phyloP scores from a whole-genome alignment of 2,797 vertebrate species.

The Danio jaintianensis region DNA sequence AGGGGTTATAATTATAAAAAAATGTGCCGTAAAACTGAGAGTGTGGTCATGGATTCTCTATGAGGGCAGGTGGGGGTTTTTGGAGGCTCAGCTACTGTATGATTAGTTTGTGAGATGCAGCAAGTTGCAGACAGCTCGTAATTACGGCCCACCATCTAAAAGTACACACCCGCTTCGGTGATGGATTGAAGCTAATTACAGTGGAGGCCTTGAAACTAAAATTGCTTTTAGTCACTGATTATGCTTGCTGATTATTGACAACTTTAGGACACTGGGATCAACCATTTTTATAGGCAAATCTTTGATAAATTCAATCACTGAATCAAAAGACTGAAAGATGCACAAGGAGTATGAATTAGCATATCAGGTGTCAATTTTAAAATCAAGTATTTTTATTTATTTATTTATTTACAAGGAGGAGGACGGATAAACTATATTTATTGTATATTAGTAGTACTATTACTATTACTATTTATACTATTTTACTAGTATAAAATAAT shows the following conservation, averaged over 20 bases:
- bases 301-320: not conserved
- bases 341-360: conserved; percentile 3
- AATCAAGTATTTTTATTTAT: not conserved
- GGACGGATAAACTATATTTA: not conserved
- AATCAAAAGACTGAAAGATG: conserved; percentile 10
- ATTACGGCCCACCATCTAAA: conserved; percentile 46
- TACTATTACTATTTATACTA: too few species aligned
- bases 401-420: not conserved
- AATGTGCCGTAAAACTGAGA: conserved; percentile 7
- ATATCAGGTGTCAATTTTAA: conserved; percentile 4
- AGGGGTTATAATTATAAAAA: conserved; percentile 16
- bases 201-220: conserved; percentile 50
- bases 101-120: conserved; percentile 43
- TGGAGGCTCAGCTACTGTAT: conserved; percentile 2
- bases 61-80: conserved; percentile 29
- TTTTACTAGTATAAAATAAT: too few species aligned
- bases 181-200: conserved; percentile 59
- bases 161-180: conserved; percentile 36
- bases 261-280: conserved; percentile 27
- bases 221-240: conserved; percentile 41
- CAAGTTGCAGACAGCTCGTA: conserved; percentile 54
- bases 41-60: not conserved
- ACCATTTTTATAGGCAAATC: not conserved
- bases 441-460: not conserved
- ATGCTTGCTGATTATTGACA: conserved; percentile 41